phyloP scores from a whole-genome alignment of 1,140 invertebrate species.

The Drosophila carrolli region DNA sequence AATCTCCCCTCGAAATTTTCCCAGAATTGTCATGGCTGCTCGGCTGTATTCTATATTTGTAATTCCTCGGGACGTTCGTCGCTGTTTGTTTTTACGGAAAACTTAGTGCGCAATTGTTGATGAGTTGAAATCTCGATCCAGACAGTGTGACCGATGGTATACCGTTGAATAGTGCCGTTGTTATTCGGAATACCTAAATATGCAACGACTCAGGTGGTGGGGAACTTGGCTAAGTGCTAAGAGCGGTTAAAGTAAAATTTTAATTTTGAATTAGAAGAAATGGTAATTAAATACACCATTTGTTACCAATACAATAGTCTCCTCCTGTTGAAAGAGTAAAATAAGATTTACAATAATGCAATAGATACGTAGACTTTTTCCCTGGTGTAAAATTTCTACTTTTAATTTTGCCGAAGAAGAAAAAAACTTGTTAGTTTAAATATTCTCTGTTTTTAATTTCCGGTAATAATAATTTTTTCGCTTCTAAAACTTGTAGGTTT shows the following conservation, averaged over 20 bases:
- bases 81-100: conserved; percentile 39
- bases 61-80: not conserved
- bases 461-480: too few relatives aligned
- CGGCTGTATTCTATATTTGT: not conserved
- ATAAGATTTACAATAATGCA: too few relatives aligned
- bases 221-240: not conserved
- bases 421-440: too few relatives aligned
- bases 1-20: conserved; percentile 60
- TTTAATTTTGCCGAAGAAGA: too few relatives aligned
- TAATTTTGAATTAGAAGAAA: not conserved
- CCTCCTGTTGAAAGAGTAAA: too few relatives aligned
- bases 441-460: too few relatives aligned
- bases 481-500: too few relatives aligned
- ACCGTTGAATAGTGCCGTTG: too few relatives aligned
- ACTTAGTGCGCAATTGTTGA: conserved; percentile 56
- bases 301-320: too few relatives aligned
- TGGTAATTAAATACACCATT: too few relatives aligned
- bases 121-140: conserved; percentile 1
- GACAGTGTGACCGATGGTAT: not conserved
- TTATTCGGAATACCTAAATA: not conserved
- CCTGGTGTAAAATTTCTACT: too few relatives aligned
- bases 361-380: too few relatives aligned
- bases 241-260: not conserved
- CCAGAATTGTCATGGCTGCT: conserved; percentile 68
- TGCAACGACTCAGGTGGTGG: not conserved